Base-by-base conservation (phyloP, 2,113 vertebrate species). In the Alouatta palliata region DNA sequence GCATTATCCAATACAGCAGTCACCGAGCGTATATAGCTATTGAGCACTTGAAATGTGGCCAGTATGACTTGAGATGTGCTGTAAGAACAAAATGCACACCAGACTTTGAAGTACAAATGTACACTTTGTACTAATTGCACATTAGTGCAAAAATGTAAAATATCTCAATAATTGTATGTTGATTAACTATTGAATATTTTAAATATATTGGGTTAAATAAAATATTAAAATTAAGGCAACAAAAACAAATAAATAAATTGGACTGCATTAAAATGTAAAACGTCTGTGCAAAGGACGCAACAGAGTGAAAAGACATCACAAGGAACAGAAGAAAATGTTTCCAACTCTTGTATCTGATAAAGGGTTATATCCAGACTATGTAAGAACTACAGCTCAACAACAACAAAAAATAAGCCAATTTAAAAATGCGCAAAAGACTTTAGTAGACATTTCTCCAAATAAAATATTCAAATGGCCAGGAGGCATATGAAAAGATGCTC, bases 1-100 rank as follows among this genome's bases (percentile, higher is more conserved):
- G 2, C 5, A 3, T n/a, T 64, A 3, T 13, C 5, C 8, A 32
- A n/a, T 21, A 58, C 1, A 27, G 9, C 3, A 64, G 52, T 32
- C 32, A 25, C 14, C 0, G 43, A n/a, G 20, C 73, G 30, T 7
- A 56, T 14, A 5, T 27, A 3, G 27, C 45, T 27, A 17, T 4
- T 35, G 49, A 37, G 75, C 14, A 3, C 16, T 25, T 25, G 35
- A 64, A 56, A 75, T n/a, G 3, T 0, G 2, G 43, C 47, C 10
- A 9, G 1, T 30, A 11, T 76, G 30, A 30, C 25, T 2, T 5
- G 13, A 80, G 66, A 37, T 27, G 35, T 10, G 13, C 25, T 71
- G 0, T 40, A 21, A 30, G 32, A 3, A 35, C 20, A 40, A 64
- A 45, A 56, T 20, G 49, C 2, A 43, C 4, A 27, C 8, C 1